A percentile compares a stretch with the other conserved stretches of the same genome.
Evolutionary conservation across 2,888 invertebrate species (phyloP).

Genomic region (Drosophila falleni): DNA sequence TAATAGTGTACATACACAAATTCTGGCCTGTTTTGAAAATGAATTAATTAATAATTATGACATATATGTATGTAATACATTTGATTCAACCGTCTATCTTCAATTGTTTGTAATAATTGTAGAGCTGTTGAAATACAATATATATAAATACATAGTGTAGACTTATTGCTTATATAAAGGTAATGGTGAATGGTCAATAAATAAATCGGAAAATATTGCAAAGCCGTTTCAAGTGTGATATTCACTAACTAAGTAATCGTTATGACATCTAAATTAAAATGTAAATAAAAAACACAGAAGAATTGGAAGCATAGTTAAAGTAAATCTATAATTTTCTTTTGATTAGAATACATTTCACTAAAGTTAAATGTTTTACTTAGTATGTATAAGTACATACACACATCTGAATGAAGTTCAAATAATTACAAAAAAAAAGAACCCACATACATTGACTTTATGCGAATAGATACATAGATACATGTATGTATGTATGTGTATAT

Average conservation of each 20-base stretch:
- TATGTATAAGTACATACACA: constrained; percentile 7
- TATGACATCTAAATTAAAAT: constrained; percentile 26
- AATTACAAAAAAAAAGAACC: neutral
- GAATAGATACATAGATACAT: neutral
- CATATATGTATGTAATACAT: neutral
- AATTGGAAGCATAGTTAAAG: constrained; percentile 64
- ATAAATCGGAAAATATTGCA: constrained; percentile 62
- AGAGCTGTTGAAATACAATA: constrained; percentile 4
- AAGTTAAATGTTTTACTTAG: constrained; percentile 27
- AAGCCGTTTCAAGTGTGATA: constrained; percentile 46
- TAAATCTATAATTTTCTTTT: constrained; percentile 31
- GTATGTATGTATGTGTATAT: constrained; percentile 1
- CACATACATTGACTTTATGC: neutral
- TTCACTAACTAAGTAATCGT: constrained; percentile 22
- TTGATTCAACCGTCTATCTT: neutral
- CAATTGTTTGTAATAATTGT: neutral
- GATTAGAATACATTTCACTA: constrained; percentile 42
- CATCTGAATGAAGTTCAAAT: neutral
- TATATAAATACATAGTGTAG: neutral
- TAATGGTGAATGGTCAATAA: constrained; percentile 44
- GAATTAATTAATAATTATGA: neutral
- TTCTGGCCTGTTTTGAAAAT: neutral
- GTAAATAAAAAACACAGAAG: constrained; percentile 57
- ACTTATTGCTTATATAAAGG: constrained; percentile 20
- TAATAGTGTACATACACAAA: neutral